Conservation (phyloP, 64 coral and sea anemone genomes). For the Platygyra sinensis region DNA sequence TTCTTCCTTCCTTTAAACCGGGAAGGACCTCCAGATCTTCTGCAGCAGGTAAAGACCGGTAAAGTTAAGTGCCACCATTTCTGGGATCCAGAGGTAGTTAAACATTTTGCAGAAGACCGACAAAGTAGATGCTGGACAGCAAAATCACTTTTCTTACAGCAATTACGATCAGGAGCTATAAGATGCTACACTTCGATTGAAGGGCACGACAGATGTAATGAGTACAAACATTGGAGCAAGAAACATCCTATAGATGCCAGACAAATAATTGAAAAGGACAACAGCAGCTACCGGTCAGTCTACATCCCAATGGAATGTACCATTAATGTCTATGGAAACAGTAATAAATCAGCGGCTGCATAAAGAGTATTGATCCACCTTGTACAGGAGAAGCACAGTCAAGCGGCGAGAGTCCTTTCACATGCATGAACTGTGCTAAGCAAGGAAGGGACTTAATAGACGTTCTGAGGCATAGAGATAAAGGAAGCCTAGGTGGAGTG, state of each 20-base stretch:
- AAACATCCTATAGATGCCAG: constrained; percentile 55
- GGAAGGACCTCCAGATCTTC: constrained; percentile 43
- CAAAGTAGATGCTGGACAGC: constrained; percentile 31
- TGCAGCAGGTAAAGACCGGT: not conserved
- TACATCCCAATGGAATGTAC: constrained; percentile 19
- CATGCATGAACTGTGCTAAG: constrained; percentile 24
- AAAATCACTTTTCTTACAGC: constrained; percentile 41
- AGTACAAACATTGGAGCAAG: constrained; percentile 41
- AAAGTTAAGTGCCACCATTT: constrained; percentile 38
- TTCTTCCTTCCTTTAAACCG: constrained; percentile 56
- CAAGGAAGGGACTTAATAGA: constrained; percentile 32
- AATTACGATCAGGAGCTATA: not conserved
- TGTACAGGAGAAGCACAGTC: not conserved
- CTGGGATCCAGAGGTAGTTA: constrained; percentile 38
- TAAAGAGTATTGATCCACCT: constrained; percentile 52
- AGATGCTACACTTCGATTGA: constrained; percentile 13
- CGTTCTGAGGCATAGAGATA: constrained; percentile 25
- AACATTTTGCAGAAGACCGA: constrained; percentile 33
- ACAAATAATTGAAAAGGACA: constrained; percentile 10
- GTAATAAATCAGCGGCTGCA: not conserved
- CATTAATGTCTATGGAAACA: constrained; percentile 32
- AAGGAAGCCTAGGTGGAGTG: not conserved
- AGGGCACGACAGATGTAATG: constrained; percentile 44
- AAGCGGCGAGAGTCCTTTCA: constrained; percentile 14
- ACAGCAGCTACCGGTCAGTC: constrained; percentile 7